phyloP scores from a whole-genome alignment of 2,797 vertebrate species.

The Emydoidea blandingii region DNA sequence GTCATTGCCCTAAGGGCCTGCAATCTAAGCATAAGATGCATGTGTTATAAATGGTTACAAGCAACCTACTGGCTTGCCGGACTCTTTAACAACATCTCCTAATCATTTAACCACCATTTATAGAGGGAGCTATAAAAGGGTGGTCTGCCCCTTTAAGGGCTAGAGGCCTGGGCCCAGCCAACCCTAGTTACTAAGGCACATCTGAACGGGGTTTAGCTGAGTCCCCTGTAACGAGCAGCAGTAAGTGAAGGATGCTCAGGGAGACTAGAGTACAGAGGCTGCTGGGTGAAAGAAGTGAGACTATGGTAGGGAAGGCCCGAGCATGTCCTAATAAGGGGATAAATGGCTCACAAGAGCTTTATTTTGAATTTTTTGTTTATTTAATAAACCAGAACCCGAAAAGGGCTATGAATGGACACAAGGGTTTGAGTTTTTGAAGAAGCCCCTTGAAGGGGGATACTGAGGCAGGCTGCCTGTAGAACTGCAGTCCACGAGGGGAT shows the following conservation, averaged over 20 bases:
- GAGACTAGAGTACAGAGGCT: background rate
- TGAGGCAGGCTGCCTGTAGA: too few relatives aligned
- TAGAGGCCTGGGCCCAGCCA: background rate
- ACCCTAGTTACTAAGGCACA: background rate
- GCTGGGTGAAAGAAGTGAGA: too few relatives aligned
- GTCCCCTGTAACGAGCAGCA: background rate
- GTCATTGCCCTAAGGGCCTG: background rate
- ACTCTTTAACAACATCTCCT: background rate
- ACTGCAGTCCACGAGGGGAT: too few relatives aligned
- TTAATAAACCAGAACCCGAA: too few relatives aligned
- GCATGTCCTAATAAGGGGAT: too few relatives aligned
- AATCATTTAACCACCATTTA: background rate
- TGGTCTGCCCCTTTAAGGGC: background rate
- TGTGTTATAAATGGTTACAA: background rate
- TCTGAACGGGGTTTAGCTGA: background rate
- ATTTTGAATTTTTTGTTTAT: too few relatives aligned
- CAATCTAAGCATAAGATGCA: background rate
- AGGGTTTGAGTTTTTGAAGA: too few relatives aligned
- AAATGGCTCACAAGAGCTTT: too few relatives aligned
- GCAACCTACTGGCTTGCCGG: background rate
- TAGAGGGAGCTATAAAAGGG: background rate
- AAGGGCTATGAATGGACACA: too few relatives aligned
- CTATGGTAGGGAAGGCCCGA: too few relatives aligned
- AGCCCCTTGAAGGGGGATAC: too few relatives aligned
- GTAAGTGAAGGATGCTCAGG: background rate